Evolutionary conservation across 2,113 vertebrate genomes (phyloP), one percentile per base, ranked within the genome.

Genomic region (Mirza zaza): DNA sequence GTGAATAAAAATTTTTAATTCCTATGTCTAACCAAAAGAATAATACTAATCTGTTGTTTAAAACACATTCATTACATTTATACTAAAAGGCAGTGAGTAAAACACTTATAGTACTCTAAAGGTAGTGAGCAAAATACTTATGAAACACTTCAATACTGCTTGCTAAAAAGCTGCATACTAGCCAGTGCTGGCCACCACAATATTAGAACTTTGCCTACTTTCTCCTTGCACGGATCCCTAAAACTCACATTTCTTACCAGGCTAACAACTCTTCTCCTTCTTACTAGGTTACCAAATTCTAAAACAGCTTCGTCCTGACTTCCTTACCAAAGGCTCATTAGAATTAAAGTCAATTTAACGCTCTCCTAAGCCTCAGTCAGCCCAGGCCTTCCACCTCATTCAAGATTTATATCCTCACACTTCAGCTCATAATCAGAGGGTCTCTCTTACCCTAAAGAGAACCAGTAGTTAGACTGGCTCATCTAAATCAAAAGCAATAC

Each of bases 161-260:
- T 45, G 34, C 27, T 95, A 90, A 90, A 63, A 90, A 73, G 48
- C 6, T 91, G 13, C 2, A 25, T 25, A 63, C 39, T 63, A 42
- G 42, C 48, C 80, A 90, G 6, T 23, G 17, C 39, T 75, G 42
- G 63, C 85, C 68, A 73, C 76, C 48, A 93, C 20, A 75, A 59
- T 67, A 81, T 68, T 59, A 79, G 76, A 95, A 80, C 2, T 83
- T 52, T 45, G 45, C 45, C 57, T 70, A n/a, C 59, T n/a, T 91
- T 85, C 83, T 96, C 65, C 48, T 95, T 81, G 84, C 23, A 50
- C 59, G 5, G 39, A 89, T 45, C 82, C 39, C 42, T 90, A 91
- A 97, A 96, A 91, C 73, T 89, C 57, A 57, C 87, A 87, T 27
- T 91, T 84, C 34, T 48, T 48, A 75, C 13, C 50, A 90, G 12